Percentiles rank a stretch among this genome's conserved stretches.
phyloP scores from a whole-genome alignment of 2,888 invertebrate species.

The Ichneumoninae sp. region DNA sequence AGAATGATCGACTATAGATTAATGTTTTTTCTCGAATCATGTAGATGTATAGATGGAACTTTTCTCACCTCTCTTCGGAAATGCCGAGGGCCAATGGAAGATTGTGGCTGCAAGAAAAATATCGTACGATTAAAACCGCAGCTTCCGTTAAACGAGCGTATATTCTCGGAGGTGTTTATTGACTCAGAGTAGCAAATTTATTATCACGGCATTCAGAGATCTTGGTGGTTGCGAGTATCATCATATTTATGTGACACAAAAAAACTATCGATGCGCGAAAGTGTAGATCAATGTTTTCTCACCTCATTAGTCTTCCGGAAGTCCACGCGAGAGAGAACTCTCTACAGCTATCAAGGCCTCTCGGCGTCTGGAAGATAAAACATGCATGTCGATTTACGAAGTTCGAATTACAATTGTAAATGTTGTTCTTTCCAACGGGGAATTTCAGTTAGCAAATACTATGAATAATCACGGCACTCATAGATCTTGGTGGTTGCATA shows the following conservation, averaged over 20 bases:
- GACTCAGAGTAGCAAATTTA: constrained; percentile 70
- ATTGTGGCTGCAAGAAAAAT: constrained; percentile 27
- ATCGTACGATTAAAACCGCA: not conserved
- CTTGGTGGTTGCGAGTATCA: constrained; percentile 82
- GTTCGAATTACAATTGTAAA: not conserved
- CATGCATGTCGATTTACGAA: not conserved
- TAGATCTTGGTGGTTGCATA: constrained; percentile 73
- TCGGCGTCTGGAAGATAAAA: not conserved
- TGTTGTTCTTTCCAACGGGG: not conserved
- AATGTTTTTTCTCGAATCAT: too few species aligned
- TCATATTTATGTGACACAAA: constrained; percentile 17
- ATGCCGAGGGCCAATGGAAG: not conserved
- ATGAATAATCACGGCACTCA: constrained; percentile 73
- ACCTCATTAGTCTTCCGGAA: constrained; percentile 5
- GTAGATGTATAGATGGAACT: too few species aligned
- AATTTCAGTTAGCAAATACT: constrained; percentile 75
- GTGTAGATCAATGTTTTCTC: constrained; percentile 11
- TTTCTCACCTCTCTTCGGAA: constrained; percentile 33
- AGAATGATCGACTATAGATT: too few species aligned
- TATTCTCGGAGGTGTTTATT: not conserved
- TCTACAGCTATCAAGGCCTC: not conserved
- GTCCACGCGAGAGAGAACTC: not conserved
- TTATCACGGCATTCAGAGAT: constrained; percentile 84
- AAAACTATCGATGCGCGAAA: not conserved
- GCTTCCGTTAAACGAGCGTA: not conserved